These are phyloP conservation scores for Leptestheria dahalacensis DNA, from an alignment of 1,140 invertebrate genomes.

Conservation along the genomic window DNA sequence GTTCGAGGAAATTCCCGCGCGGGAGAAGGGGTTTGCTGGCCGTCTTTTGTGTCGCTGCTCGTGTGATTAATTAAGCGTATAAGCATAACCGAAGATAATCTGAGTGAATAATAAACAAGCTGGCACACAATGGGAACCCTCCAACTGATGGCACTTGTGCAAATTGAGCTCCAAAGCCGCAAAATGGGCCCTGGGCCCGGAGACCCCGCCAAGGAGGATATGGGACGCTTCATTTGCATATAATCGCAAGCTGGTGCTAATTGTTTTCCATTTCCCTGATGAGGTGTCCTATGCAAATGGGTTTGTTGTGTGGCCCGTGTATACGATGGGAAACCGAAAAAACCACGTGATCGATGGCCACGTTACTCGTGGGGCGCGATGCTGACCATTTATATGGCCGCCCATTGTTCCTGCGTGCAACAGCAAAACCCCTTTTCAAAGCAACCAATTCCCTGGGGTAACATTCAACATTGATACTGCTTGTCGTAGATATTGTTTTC, in stretches of 20 bases:
- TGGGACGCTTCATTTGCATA: background rate
- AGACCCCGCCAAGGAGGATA: background rate
- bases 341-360: background rate
- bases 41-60: background rate
- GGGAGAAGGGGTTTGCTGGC: too few species aligned
- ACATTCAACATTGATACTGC: background rate
- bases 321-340: background rate
- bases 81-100: background rate
- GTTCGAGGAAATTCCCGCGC: too few species aligned
- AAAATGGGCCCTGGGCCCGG: background rate
- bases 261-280: background rate
- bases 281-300: background rate
- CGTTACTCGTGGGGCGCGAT: too few species aligned
- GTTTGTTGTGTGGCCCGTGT: background rate
- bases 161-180: background rate
- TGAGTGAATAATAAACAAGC: background rate
- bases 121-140: background rate
- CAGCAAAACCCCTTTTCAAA: background rate
- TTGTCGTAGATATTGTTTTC: background rate
- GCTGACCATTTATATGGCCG: too few species aligned
- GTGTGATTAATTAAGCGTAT: background rate
- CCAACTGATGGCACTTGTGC: background rate
- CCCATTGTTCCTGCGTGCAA: too few species aligned
- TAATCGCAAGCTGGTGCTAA: background rate
- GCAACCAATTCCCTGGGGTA: background rate